Base-by-base conservation (phyloP, 2,797 vertebrate genomes). In the Syngnathus rostellatus region DNA sequence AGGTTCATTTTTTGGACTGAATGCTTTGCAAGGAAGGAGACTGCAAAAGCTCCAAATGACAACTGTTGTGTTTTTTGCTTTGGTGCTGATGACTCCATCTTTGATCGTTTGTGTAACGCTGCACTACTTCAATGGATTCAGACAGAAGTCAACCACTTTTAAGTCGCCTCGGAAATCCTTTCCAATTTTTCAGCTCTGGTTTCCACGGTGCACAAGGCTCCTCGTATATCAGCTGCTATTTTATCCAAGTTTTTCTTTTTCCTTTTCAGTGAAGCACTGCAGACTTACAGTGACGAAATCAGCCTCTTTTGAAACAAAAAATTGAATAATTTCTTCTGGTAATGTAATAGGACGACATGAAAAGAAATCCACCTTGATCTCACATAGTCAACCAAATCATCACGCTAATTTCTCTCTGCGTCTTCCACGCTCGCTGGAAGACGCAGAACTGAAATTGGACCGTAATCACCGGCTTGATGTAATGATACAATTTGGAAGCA, bases 381-480 rank as follows among this genome's bases (percentile, higher is more conserved):
- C 58, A 16, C 48, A 63, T 64, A 75, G 65, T 0, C 23, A 78
- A 75, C 61, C 64, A 66, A 66, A 73, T 82, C 68, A 70, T 73
- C 58, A 48, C 31, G 40, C 54, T 73, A 74, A 82, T 80, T 76
- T 77, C 45, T 25, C 59, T 73, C 45, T 11, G 5, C 68, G 54
- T 55, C 57, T 74, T 77, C 62, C 63, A 71, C 61, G 21, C 69
- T 46, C 7, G 5, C 51, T 63, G 72, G 31, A 31, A 31, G 31
- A 67, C 67, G 70, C 60, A 62, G 68, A 73, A 77, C 39, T 46
- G 60, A 62, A 62, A 80, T 66, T 64, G 57, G 45, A 69, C 72
- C 71, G 57, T 75, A 73, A 81, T 77, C 67, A 64, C 54, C 53
- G 68, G 62, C 67, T 81, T 72, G 65, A 78, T 80, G 81, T 70